Evolutionary conservation across 2,113 vertebrate genomes (phyloP), one percentile per base, ranked within the genome.

Genomic region (Panthera uncia): DNA sequence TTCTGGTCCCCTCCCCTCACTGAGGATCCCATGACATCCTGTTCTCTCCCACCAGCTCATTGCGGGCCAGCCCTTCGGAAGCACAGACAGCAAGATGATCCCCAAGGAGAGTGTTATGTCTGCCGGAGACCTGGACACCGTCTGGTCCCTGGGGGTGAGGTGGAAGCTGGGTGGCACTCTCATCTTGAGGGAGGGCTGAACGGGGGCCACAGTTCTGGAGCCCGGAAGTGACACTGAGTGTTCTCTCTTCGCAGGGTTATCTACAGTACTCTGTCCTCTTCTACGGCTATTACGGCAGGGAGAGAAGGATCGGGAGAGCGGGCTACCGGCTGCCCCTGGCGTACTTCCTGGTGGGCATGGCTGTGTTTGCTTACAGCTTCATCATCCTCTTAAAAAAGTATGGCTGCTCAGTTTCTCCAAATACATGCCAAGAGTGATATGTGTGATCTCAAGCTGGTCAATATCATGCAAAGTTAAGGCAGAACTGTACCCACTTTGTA

Each of bases 341-440:
- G 0, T 99, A 99, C 96, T 99, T 99, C 98, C 99, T 99, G 95
- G 99, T 99, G 82, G 99, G 99, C 85, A 99, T 99, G 99, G 99
- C 99, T 0, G 99, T 99, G 83, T 99, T 99, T 94, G 99, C 99
- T 61, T 99, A 99, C 99, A 99, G 99, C 98, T 99, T 99, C 99
- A 99, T 99, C 99, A 99, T 99, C 91, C 99, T 99, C n/a, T 97
- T 99, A 48, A 99, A 99, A 98, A 99, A 99, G 99, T 99, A 99
- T 98, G 97, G 8, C 38, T 0, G 1, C 52, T 55, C 29, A 0
- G 1, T 23, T 38, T 38, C 85, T 65, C 65, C 52, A 83, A 69
- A 76, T 1, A 4, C 5, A 0, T 14, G 23, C 29, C 45, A 15
- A 41, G 36, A 10, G 7, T 0, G 33, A 7, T 27, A 2, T 1